Percentiles rank a stretch among this genome's conserved stretches.
Evolutionary conservation across 2,113 vertebrate species (phyloP).

Genomic region (Macquaria australasica): DNA sequence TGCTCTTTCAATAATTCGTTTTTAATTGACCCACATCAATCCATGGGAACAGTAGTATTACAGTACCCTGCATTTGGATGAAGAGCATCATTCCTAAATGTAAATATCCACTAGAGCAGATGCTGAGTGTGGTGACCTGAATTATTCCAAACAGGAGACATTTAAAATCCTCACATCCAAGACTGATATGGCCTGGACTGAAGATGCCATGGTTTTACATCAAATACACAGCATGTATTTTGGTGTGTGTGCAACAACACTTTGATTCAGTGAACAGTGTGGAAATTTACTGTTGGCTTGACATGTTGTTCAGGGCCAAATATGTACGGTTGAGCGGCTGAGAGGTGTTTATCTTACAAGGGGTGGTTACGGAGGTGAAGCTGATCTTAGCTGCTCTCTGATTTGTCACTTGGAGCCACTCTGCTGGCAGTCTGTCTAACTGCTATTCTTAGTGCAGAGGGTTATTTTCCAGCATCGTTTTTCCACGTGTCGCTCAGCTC

Average conservation of each 20-base stretch:
- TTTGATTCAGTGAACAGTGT: background rate
- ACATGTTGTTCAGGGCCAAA: background rate
- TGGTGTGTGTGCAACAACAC: background rate
- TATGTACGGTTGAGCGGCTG: background rate
- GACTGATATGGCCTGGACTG: background rate
- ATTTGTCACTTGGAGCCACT: constrained; percentile 33
- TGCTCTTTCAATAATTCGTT: background rate
- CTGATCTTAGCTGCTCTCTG: constrained; percentile 16
- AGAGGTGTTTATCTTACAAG: constrained; percentile 6
- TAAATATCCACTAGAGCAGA: background rate
- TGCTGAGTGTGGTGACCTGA: background rate
- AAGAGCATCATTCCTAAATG: background rate
- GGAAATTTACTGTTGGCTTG: constrained; percentile 9
- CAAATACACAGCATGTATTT: background rate
- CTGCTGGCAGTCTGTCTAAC: constrained; percentile 5
- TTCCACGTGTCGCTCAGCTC: constrained; percentile 16
- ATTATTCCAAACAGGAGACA: background rate
- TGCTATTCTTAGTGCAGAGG: constrained; percentile 53
- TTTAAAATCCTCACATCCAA: background rate
- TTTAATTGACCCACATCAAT: background rate
- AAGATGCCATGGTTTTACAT: background rate
- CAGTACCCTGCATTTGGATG: background rate
- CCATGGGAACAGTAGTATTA: background rate
- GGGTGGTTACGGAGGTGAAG: constrained; percentile 24
- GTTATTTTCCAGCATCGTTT: constrained; percentile 38